These are phyloP conservation scores for Coelinius sp. DNA, from an alignment of 2,888 invertebrate genomes.

Conservation along the genomic window DNA sequence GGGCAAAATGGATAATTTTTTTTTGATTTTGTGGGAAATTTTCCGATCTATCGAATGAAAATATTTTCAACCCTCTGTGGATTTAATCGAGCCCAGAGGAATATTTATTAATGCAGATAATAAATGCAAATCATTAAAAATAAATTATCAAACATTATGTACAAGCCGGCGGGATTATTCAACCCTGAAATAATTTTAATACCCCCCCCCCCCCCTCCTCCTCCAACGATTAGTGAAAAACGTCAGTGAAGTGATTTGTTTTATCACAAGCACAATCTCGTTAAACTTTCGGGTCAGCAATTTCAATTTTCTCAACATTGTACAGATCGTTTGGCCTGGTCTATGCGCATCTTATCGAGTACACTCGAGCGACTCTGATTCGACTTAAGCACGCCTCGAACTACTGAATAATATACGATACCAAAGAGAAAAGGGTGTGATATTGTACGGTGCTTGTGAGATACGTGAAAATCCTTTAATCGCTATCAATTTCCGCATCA, in stretches of 20 bases:
- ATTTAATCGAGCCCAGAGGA: no score
- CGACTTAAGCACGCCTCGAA: constrained; percentile 27
- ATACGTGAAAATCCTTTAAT: constrained; percentile 20
- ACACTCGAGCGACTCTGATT: constrained; percentile 24
- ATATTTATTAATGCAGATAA: no score
- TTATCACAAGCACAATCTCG: not conserved
- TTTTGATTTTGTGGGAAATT: no score
- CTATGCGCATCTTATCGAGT: constrained; percentile 19
- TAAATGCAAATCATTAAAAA: no score
- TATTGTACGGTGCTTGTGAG: not conserved
- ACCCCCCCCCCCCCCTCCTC: no score
- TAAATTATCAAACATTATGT: no score
- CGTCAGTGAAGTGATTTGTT: constrained; percentile 1
- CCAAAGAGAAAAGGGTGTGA: not conserved
- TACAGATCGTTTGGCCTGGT: constrained; percentile 12
- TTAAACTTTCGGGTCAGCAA: constrained; percentile 25
- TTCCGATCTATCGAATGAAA: no score
- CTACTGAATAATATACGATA: constrained; percentile 20
- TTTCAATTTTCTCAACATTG: constrained; percentile 22
- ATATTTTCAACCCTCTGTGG: no score
- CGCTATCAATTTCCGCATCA: constrained; percentile 22
- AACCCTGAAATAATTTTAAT: no score
- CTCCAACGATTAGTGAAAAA: not conserved
- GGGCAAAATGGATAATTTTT: no score
- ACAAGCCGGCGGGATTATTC: no score